Conservation (phyloP, 2,113 vertebrate genomes). For the Recurvirostra avosetta region DNA sequence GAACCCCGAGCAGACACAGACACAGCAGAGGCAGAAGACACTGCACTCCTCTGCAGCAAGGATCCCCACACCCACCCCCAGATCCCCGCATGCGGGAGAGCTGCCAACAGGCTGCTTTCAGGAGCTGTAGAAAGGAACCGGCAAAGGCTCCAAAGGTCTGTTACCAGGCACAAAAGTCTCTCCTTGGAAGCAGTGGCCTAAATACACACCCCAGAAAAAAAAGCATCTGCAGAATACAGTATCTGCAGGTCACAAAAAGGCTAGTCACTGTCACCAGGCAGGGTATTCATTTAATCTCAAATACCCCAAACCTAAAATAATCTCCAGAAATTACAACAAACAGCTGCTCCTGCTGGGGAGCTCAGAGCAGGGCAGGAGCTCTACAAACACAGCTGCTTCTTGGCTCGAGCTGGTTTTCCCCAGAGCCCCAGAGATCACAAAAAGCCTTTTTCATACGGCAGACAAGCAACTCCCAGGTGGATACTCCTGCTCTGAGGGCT, state of each 20-base stretch:
- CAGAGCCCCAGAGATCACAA: background rate
- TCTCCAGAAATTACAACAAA: background rate
- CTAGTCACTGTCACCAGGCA: background rate
- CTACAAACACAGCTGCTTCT: constrained; percentile 56
- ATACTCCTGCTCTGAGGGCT: background rate
- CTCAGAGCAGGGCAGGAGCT: constrained; percentile 16
- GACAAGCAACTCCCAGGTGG: constrained; percentile 3
- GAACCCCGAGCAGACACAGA: background rate
- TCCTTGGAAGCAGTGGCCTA: background rate
- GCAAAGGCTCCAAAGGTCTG: constrained; percentile 46
- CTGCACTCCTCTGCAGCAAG: constrained; percentile 16
- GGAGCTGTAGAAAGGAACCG: constrained; percentile 13
- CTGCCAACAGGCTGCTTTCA: constrained; percentile 39
- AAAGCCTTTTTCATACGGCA: constrained; percentile 9
- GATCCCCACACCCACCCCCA: constrained; percentile 24
- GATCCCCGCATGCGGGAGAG: constrained; percentile 10
- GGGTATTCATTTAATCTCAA: background rate
- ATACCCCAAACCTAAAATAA: background rate
- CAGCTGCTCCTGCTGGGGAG: constrained; percentile 43
- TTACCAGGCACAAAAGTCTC: constrained; percentile 32
- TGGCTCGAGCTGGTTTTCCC: background rate
- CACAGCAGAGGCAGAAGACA: background rate
- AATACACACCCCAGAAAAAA: background rate
- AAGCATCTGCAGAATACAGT: background rate
- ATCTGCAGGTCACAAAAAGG: background rate